Percentiles rank a stretch among this genome's conserved stretches.
Conservation (phyloP, 92 coral and sea anemone species). For the Epizoanthus rinbou region DNA sequence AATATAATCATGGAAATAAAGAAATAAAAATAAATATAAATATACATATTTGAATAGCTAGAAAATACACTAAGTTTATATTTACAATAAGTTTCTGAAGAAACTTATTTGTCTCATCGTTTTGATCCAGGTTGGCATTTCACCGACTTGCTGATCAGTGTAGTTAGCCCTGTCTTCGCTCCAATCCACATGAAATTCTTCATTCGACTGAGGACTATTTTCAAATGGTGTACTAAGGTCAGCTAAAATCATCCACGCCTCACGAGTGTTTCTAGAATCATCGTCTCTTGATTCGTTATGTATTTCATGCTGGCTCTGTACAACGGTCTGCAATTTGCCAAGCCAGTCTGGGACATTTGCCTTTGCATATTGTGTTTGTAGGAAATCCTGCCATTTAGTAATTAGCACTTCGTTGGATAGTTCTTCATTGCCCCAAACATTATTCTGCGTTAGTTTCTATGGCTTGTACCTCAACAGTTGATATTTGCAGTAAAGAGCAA, state of each 20-base stretch:
- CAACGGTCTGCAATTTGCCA: slow-evolving; percentile 7
- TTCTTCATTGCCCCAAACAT: slow-evolving; percentile 38
- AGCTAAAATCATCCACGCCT: slow-evolving; percentile 16
- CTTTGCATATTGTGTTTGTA: not conserved
- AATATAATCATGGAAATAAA: no score
- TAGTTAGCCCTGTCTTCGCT: slow-evolving; percentile 44
- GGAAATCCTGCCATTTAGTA: slow-evolving; percentile 1
- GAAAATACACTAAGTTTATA: no score
- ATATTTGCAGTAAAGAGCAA: no score
- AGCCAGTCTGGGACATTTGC: slow-evolving; percentile 10
- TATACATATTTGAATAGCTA: no score
- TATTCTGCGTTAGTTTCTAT: slow-evolving; percentile 9
- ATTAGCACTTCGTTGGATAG: not conserved
- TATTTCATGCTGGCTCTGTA: slow-evolving; percentile 3
- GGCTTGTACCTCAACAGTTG: slow-evolving; percentile 29
- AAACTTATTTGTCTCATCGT: no score
- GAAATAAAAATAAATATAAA: no score
- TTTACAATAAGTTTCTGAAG: no score
- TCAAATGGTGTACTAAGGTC: slow-evolving; percentile 30
- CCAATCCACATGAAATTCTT: slow-evolving; percentile 55
- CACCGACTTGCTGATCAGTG: slow-evolving; percentile 59
- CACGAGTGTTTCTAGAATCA: not conserved
- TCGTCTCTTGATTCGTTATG: not conserved
- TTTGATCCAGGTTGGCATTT: slow-evolving; percentile 62
- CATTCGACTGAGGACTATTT: slow-evolving; percentile 18